phyloP scores from a whole-genome alignment of 2,797 vertebrate species.

The Tragelaphus oryx region DNA sequence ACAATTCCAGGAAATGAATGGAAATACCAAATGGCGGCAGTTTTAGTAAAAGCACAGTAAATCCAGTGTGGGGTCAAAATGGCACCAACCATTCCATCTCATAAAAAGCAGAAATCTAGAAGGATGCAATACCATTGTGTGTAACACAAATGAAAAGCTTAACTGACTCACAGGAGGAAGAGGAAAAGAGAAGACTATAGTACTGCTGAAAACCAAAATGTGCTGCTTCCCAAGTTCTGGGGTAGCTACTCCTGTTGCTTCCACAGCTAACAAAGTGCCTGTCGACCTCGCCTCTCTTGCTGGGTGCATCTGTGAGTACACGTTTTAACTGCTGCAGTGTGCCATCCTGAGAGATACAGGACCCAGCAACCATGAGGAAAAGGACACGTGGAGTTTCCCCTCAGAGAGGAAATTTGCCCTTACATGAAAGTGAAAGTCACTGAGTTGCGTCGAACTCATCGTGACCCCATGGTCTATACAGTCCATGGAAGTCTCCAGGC shows the following conservation, averaged over 20 bases:
- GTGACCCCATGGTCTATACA: neutral
- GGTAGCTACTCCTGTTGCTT: neutral
- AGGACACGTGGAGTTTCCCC: neutral
- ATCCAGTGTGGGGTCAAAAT: neutral
- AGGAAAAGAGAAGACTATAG: neutral
- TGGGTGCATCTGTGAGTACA: neutral
- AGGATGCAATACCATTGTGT: too few species aligned
- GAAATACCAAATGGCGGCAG: rapidly evolving
- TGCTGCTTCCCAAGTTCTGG: neutral
- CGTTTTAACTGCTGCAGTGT: neutral
- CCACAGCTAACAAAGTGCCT: neutral
- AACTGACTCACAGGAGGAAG: neutral
- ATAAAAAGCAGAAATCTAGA: neutral
- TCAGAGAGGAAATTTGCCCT: neutral
- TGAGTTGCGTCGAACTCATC: neutral
- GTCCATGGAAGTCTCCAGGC: neutral
- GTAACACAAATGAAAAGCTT: neutral
- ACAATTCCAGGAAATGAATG: neutral
- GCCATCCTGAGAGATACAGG: neutral
- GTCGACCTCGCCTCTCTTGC: neutral
- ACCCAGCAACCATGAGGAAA: neutral
- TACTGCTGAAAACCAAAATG: neutral
- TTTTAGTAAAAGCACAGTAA: neutral
- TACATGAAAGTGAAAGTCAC: neutral
- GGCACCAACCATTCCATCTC: neutral